Conservation (phyloP, 2,888 invertebrate genomes). For the Anthrax anthrax region DNA sequence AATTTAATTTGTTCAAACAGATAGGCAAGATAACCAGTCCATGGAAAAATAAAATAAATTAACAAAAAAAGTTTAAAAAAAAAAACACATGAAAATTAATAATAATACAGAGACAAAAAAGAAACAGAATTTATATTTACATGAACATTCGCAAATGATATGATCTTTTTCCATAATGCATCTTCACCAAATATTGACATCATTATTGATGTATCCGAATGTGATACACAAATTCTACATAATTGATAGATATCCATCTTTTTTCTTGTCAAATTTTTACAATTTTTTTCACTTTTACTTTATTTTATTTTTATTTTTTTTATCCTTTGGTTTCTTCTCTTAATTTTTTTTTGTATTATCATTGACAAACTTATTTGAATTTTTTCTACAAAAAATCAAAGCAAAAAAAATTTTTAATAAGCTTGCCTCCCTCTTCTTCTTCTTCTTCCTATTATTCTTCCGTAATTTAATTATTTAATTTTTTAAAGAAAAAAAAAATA, state of each 20-base stretch:
- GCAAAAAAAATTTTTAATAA: too few species aligned
- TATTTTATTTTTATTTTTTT: too few species aligned
- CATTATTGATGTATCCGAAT: conserved; percentile 21
- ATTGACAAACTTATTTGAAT: too few species aligned
- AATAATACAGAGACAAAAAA: not conserved
- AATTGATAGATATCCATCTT: conserved; percentile 20
- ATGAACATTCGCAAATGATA: conserved; percentile 31
- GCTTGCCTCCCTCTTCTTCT: too few species aligned
- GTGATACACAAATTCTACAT: conserved; percentile 30
- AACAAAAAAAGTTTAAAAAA: not conserved
- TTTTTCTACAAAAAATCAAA: too few species aligned
- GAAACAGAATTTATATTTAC: conserved; percentile 15
- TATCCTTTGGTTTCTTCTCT: too few species aligned
- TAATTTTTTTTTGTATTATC: too few species aligned
- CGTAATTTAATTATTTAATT: too few species aligned
- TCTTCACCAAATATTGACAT: conserved; percentile 34
- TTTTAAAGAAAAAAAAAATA: too few species aligned
- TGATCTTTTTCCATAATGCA: conserved; percentile 31
- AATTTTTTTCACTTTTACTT: too few species aligned
- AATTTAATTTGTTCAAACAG: not conserved
- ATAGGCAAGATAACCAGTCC: not conserved
- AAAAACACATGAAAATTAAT: not conserved
- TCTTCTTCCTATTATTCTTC: too few species aligned
- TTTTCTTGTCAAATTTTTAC: not conserved
- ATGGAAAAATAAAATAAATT: not conserved